Conservation (phyloP, 2,888 invertebrate species). For the Kuschelorhynchus macadamiae region DNA sequence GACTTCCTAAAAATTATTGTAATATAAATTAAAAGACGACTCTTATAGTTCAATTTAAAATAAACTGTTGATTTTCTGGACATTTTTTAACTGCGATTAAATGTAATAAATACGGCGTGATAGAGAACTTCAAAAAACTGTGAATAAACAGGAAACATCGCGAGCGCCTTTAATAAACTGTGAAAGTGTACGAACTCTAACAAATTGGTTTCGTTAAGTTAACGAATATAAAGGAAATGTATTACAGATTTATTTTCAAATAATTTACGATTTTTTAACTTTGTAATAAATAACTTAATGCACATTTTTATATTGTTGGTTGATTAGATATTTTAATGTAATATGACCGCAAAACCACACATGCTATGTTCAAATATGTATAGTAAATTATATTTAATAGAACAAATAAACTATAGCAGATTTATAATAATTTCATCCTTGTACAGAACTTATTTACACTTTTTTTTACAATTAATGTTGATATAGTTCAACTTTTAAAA, state of each 20-base stretch:
- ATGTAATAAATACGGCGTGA: constrained; percentile 32
- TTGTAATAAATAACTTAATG: constrained; percentile 44
- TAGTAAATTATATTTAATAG: constrained; percentile 25
- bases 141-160: constrained; percentile 42
- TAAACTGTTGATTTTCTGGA: constrained; percentile 48
- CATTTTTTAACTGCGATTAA: constrained; percentile 40
- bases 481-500: constrained; percentile 8
- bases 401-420: constrained; percentile 32
- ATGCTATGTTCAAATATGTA: constrained; percentile 41
- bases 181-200: constrained; percentile 44
- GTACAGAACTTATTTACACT: constrained; percentile 23
- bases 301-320: constrained; percentile 50
- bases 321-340: constrained; percentile 48
- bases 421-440: constrained; percentile 21
- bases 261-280: constrained; percentile 43
- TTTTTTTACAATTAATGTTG: constrained; percentile 9
- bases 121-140: constrained; percentile 36
- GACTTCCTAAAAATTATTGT: constrained; percentile 62
- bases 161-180: constrained; percentile 34
- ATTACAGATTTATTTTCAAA: constrained; percentile 34
- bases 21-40: constrained; percentile 45
- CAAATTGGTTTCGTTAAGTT: constrained; percentile 41
- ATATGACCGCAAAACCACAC: constrained; percentile 37
- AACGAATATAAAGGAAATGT: constrained; percentile 38
- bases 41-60: constrained; percentile 40